Base-by-base conservation (phyloP, 2,888 invertebrate species). In the Cancer borealis region DNA sequence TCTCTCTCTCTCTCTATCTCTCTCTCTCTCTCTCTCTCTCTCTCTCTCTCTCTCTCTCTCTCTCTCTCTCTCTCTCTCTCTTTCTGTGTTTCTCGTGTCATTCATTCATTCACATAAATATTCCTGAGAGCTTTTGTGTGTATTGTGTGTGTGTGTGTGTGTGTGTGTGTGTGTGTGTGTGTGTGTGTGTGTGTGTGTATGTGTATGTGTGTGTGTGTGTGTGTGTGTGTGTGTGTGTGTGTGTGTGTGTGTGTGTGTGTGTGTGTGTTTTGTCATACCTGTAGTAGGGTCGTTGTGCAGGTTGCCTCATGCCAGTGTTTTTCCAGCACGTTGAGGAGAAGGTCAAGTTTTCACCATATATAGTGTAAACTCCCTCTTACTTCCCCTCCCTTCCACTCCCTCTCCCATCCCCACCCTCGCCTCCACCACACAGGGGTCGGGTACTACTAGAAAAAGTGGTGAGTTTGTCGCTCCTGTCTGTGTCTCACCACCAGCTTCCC, bases 21-120 rank as follows among this genome's bases (percentile, higher is more conserved):
- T 39, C 79, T 79, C 73, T 66, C 73, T 66, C 66, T 47, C 39
- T 88, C 92, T 88, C 88, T 54, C 60, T 92, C 88, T 88, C 60
- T 88, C 84, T 91, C 88, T 88, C 92, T 88, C 92, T 88, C 88
- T 47, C 92, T 84, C 88, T 30, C 21, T 66, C 66, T 30, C n/a
- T 54, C 73, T 92, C 92, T 39, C 79, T 73, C 66, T 66, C 66
- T 66, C 66, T 46, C 88, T 47, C 88, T 88, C 88, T 92, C 92
- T 39, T 47, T 73, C 66, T 66, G 45, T 66, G 39, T 47, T 47
- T 47, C 88, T 88, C 88, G 4, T 26, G 26, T 8, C 91, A 91
- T 66, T 10, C 73, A 60, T 66, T 12, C 66, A 73, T 17, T 10
- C 46, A 12, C 30, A n/a, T 49, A 60, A n/a, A 26, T 49, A 3